phyloP scores from a whole-genome alignment of 2,113 vertebrate genomes.

The Echinops telfairi region DNA sequence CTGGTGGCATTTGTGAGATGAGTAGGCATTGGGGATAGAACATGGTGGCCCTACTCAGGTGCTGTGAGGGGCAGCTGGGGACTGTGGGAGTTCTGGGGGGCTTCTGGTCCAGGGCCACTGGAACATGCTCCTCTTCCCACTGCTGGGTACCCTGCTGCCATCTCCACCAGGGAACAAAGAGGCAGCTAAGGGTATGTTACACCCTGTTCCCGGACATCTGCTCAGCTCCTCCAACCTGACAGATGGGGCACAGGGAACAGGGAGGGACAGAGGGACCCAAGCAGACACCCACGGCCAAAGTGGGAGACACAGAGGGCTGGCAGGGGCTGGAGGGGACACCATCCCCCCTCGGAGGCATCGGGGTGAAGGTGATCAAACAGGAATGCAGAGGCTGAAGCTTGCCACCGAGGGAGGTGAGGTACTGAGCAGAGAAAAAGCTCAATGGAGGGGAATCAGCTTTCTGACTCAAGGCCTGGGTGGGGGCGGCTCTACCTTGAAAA shows the following conservation, averaged over 20 bases:
- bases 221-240: constrained; percentile 78
- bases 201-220: constrained; percentile 80
- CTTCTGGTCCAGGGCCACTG: constrained; percentile 2
- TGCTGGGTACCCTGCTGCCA: constrained; percentile 43
- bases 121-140: background rate
- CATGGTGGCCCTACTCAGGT: background rate
- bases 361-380: background rate
- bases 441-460: constrained; percentile 63
- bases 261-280: constrained; percentile 78
- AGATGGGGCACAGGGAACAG: constrained; percentile 83
- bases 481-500: constrained; percentile 71
- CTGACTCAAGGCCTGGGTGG: constrained; percentile 71
- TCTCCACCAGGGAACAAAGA: constrained; percentile 52
- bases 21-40: background rate
- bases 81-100: background rate
- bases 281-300: constrained; percentile 81
- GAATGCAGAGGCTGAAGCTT: background rate
- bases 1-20: constrained; percentile 6
- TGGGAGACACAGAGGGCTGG: constrained; percentile 77
- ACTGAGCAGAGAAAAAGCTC: constrained; percentile 61
- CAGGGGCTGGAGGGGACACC: constrained; percentile 49
- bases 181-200: constrained; percentile 76
- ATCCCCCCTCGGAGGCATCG: background rate
- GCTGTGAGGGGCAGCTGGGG: background rate
- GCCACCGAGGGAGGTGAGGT: constrained; percentile 7